Percentiles rank a stretch among this genome's conserved stretches.
These are phyloP conservation scores for Sinotaia quadrata DNA, from an alignment of 2,888 invertebrate species.

Conservation along the genomic window DNA sequence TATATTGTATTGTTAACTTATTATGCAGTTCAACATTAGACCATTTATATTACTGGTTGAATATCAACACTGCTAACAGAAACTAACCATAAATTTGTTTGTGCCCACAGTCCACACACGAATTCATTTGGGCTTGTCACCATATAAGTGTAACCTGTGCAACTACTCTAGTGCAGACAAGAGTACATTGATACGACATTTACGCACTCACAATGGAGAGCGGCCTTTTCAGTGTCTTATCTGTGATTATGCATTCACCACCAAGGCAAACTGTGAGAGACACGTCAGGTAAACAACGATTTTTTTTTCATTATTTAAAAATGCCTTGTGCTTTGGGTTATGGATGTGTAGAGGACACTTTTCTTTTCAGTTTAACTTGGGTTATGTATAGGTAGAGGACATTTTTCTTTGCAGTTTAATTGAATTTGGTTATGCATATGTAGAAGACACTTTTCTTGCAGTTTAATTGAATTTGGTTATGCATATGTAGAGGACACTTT, in stretches of 20 bases:
- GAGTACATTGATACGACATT: conserved; percentile 90
- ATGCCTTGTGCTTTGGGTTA: too few species aligned
- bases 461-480: too few species aligned
- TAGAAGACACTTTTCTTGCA: too few species aligned
- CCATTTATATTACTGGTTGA: not conserved
- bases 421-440: too few species aligned
- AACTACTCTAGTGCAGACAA: conserved; percentile 91
- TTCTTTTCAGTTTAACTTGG: too few species aligned
- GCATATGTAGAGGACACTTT: too few species aligned
- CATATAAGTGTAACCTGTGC: conserved; percentile 94
- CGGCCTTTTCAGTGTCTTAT: conserved; percentile 93
- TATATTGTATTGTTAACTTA: too few species aligned
- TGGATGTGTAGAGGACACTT: too few species aligned
- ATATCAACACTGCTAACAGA: not conserved
- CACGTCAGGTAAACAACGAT: conserved; percentile 78
- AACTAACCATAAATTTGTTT: not conserved
- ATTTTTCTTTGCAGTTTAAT: too few species aligned
- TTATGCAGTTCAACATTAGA: too few species aligned
- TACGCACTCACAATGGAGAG: conserved; percentile 95
- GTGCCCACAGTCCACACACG: conserved; percentile 20
- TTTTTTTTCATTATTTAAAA: too few species aligned
- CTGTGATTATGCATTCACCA: conserved; percentile 97
- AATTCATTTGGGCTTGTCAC: conserved; percentile 75
- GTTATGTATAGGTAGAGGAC: too few species aligned
- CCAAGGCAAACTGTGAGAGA: conserved; percentile 96